A percentile compares a stretch with the other conserved stretches of the same genome.
These are phyloP conservation scores for Fopius arisanus DNA, from an alignment of 1,140 invertebrate genomes.

Conservation along the genomic window DNA sequence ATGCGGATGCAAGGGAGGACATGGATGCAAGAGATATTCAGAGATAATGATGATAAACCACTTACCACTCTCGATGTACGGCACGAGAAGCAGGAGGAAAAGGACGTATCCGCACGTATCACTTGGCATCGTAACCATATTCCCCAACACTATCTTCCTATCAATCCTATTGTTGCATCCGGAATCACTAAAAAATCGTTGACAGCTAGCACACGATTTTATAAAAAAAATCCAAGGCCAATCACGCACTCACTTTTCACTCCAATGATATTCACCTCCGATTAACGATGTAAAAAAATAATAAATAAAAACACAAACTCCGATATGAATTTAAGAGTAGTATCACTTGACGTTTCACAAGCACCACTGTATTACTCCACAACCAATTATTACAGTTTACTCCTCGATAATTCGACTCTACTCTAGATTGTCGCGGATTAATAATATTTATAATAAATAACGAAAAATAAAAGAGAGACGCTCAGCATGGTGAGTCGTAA, in stretches of 20 bases:
- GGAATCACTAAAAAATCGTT: background rate
- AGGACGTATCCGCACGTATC: conserved; percentile 61
- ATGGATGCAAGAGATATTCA: background rate
- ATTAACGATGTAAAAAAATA: background rate
- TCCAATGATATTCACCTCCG: background rate
- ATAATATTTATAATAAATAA: background rate
- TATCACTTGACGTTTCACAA: background rate
- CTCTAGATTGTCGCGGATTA: no score
- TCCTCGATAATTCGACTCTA: no score
- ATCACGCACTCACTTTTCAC: conserved; percentile 1
- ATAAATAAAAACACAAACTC: background rate
- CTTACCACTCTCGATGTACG: conserved; percentile 65
- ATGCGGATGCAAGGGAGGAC: no score
- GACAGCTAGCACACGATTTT: background rate
- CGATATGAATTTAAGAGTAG: background rate
- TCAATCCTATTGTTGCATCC: background rate
- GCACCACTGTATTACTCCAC: background rate
- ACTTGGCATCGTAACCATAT: conserved; percentile 61
- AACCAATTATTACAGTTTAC: background rate
- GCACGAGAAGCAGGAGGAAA: conserved; percentile 61
- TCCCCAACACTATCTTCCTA: conserved; percentile 33
- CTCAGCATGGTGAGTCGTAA: no score
- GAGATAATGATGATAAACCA: conserved; percentile 16
- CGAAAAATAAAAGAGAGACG: background rate
- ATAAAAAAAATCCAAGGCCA: conserved; percentile 7